Evolutionary conservation across 2,113 vertebrate species (phyloP), one percentile per base, ranked within the genome.

Genomic region (Merops nubicus): DNA sequence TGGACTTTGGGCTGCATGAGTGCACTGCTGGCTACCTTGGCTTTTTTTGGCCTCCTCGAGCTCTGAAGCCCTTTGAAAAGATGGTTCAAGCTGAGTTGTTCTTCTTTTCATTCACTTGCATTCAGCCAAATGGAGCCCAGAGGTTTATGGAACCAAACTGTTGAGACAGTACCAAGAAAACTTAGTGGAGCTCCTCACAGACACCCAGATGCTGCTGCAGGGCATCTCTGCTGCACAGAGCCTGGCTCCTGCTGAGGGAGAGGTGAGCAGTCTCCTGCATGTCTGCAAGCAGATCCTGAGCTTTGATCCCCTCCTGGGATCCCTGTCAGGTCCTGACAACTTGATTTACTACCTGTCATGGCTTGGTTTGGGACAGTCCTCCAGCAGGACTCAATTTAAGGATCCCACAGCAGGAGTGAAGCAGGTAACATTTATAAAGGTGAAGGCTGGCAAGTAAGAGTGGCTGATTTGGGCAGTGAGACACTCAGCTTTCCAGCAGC

Each of bases 171-270:
- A 97, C 76, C 70, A 57, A 25, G 93, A 98, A 86, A 97, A 96
- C 74, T 92, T 98, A 15, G 90, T 69, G 31, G 93, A 97, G 69
- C 88, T 98, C 53, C 96, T 98, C 65, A 94, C 91, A 34, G 97
- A 98, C 83, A 78, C 75, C 34, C 68, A 96, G 76, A 33, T 45
- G 34, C 88, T 98, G 47, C 88, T 98, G 43, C 62, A 84, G 57
- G 79, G 85, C 68, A 97, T 98, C 70, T 91, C 97, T 73, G 89
- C 93, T 19, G 74, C 93, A 78, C 93, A 79, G 72, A 94, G 91
- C 53, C 72, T 98, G 91, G 69, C 95, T 88, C 80, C 97, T 72
- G 93, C 65, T 67, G 98, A 98, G 63, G 97, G 77, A 97, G 93
- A 98, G 98, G 98, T 98, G 81, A 92, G 96, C 17, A 34, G 68